Evolutionary conservation across 2,113 vertebrate genomes (phyloP).

Genomic region (Urocitellus parryii): DNA sequence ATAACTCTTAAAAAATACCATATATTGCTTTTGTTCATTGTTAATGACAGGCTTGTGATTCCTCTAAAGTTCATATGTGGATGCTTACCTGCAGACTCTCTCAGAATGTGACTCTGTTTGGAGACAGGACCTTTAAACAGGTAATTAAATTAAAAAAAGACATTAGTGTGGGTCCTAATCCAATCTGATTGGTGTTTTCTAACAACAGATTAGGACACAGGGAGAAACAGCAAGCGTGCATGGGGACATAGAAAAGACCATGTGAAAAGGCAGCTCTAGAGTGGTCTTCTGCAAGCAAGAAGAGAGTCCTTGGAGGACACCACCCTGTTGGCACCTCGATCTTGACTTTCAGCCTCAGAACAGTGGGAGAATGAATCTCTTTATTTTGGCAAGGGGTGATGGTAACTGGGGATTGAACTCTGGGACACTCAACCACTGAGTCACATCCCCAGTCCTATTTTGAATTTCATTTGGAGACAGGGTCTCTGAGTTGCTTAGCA

Average conservation of each 20-base stretch:
- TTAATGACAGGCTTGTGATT: neutral
- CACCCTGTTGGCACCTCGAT: too few species aligned
- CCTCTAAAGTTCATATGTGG: neutral
- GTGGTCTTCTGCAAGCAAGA: neutral
- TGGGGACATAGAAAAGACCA: neutral
- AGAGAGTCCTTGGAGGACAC: neutral
- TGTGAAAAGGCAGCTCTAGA: neutral
- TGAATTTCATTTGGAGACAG: too few species aligned
- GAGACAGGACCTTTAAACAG: neutral
- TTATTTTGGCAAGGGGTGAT: too few species aligned
- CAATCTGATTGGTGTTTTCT: neutral
- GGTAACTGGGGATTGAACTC: too few species aligned
- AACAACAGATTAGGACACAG: neutral
- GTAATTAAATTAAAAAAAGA: neutral
- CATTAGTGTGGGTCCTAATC: neutral
- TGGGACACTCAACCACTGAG: too few species aligned
- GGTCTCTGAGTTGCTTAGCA: too few species aligned
- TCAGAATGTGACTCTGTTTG: neutral
- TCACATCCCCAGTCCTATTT: too few species aligned
- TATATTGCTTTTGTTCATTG: neutral
- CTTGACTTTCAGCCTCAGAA: neutral
- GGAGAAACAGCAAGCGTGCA: neutral
- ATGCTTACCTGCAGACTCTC: neutral
- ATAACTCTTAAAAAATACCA: neutral
- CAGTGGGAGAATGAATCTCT: neutral